phyloP scores from a whole-genome alignment of 2,888 invertebrate species.

The Himalopsyche tibetana region DNA sequence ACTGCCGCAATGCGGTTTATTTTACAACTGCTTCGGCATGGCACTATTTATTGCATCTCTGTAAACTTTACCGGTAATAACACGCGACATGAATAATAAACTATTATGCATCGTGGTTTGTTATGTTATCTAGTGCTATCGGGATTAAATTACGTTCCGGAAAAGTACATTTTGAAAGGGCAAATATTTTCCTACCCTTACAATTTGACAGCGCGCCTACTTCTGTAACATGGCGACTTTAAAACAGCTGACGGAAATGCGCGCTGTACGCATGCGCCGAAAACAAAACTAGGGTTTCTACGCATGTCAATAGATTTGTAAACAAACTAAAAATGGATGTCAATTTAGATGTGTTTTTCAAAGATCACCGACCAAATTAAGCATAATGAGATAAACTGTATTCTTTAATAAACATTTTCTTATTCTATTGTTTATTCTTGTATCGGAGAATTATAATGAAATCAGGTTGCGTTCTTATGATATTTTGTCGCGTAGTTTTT shows the following conservation, averaged over 20 bases:
- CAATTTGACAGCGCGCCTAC: not conserved
- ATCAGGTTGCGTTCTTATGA: not conserved
- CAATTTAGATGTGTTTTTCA: not conserved
- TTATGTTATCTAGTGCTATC: not conserved
- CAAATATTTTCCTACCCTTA: not conserved
- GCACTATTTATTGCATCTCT: not conserved
- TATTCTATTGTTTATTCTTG: not conserved
- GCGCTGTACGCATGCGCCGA: not conserved
- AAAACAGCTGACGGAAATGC: not conserved
- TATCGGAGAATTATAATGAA: not conserved
- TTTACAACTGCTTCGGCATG: constrained; percentile 19
- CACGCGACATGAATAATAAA: not conserved
- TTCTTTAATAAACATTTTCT: not conserved
- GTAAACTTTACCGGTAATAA: not conserved
- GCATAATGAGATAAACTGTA: not conserved
- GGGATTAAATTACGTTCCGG: not conserved
- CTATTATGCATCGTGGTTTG: not conserved
- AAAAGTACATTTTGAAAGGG: constrained; percentile 14
- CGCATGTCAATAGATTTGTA: not conserved
- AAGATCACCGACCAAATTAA: not conserved
- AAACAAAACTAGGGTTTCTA: not conserved
- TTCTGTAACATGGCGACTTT: not conserved
- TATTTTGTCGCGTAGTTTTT: not conserved
- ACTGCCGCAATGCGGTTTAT: constrained; percentile 49
- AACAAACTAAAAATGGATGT: constrained; percentile 1